A percentile compares a stretch with the other conserved stretches of the same genome.
Conservation (phyloP, 2,797 vertebrate species). For the Melanotaenia trifasciata region DNA sequence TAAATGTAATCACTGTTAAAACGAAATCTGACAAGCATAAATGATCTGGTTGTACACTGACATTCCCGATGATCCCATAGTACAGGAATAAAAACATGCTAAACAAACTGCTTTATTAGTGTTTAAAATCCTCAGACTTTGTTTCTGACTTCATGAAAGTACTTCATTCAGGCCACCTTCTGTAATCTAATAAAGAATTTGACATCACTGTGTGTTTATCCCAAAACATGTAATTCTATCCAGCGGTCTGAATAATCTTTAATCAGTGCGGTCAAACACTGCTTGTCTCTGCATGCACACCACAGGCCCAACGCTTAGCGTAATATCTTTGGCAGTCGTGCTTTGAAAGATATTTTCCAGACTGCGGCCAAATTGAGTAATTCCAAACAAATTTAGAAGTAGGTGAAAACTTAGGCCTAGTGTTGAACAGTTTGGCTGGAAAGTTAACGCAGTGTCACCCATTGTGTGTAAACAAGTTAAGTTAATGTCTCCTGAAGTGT, state of each 20-base stretch:
- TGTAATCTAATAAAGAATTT: slow-evolving; percentile 12
- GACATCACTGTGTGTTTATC: not conserved
- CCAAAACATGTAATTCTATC: not conserved
- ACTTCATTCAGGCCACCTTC: not conserved
- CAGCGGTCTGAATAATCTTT: slow-evolving; percentile 17
- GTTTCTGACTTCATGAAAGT: slow-evolving; percentile 8
- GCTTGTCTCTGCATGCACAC: slow-evolving; percentile 31
- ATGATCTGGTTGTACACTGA: not conserved
- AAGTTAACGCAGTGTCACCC: slow-evolving; percentile 42
- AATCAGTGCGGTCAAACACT: slow-evolving; percentile 1
- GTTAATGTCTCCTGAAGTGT: slow-evolving; percentile 59
- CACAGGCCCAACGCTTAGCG: slow-evolving; percentile 44
- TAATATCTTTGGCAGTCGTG: slow-evolving; percentile 55
- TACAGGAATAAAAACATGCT: not conserved
- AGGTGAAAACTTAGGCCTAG: slow-evolving; percentile 61
- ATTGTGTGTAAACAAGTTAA: slow-evolving; percentile 59
- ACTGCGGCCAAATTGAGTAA: slow-evolving; percentile 64
- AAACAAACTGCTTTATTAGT: slow-evolving; percentile 1
- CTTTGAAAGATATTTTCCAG: slow-evolving; percentile 63
- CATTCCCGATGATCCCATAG: not conserved
- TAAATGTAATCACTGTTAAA: slow-evolving; percentile 11
- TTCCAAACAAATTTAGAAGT: slow-evolving; percentile 64
- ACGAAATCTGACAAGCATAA: not conserved
- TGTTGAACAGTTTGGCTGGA: slow-evolving; percentile 48
- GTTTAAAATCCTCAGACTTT: not conserved